Conservation (phyloP, 1,140 invertebrate species). For the Hycleus cichorii region DNA sequence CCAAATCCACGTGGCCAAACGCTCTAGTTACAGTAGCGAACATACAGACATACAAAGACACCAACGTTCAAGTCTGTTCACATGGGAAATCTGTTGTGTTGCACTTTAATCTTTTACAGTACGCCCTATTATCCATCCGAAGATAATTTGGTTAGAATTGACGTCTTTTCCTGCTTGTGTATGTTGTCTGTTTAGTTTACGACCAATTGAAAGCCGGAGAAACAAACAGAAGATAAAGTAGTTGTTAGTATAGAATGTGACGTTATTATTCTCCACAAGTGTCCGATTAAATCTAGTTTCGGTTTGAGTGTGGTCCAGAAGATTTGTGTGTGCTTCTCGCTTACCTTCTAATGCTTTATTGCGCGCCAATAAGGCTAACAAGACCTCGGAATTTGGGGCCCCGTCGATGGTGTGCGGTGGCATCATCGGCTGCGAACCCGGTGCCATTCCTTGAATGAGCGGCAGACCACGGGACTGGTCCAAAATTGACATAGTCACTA, state of each 20-base stretch:
- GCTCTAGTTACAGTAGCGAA: conserved; percentile 13
- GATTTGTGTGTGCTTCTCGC: no score
- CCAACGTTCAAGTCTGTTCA: conserved; percentile 11
- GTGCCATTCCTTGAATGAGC: conserved; percentile 34
- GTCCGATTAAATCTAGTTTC: not conserved
- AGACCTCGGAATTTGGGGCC: conserved; percentile 68
- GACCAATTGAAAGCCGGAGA: no score
- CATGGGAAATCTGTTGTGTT: conserved; percentile 20
- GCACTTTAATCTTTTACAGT: conserved; percentile 1
- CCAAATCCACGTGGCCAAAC: conserved; percentile 8
- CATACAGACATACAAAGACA: no score
- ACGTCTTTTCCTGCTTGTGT: conserved; percentile 7
- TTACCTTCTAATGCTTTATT: conserved; percentile 83
- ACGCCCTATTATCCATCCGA: not conserved
- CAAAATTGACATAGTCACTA: conserved; percentile 47
- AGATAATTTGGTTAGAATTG: conserved; percentile 20
- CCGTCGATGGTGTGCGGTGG: conserved; percentile 40
- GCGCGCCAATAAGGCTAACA: conserved; percentile 71
- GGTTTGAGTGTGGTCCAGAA: no score
- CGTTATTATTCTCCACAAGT: not conserved
- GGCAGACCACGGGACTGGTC: conserved; percentile 37
- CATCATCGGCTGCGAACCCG: conserved; percentile 36
- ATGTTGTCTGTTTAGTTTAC: no score
- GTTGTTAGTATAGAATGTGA: no score
- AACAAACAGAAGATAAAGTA: no score